phyloP scores from a whole-genome alignment of 2,797 vertebrate genomes.

The Glyptemys insculpta region DNA sequence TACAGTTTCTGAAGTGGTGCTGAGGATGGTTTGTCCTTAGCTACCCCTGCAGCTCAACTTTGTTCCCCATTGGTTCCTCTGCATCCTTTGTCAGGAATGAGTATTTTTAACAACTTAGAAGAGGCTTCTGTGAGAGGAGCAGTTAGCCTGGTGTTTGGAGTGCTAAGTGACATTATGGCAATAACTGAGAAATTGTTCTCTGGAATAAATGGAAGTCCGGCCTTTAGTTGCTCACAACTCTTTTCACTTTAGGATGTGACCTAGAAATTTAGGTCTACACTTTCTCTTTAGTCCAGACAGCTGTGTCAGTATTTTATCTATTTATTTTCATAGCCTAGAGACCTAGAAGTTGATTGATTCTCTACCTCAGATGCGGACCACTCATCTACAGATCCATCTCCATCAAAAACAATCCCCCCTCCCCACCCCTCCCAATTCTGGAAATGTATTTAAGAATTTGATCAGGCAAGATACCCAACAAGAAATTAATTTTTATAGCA shows the following conservation, averaged over 20 bases:
- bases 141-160: background rate
- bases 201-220: conserved; percentile 12
- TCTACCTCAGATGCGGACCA: background rate
- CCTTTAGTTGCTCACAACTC: background rate
- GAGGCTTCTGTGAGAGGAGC: background rate
- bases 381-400: background rate
- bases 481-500: background rate
- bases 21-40: background rate
- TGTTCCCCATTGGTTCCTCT: background rate
- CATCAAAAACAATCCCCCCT: background rate
- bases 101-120: background rate
- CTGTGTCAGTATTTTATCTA: background rate
- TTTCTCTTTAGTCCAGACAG: background rate
- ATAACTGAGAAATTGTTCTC: conserved; percentile 25
- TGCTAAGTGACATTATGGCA: background rate
- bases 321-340: background rate
- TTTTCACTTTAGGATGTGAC: background rate
- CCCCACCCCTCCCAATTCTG: background rate
- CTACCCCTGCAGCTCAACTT: background rate
- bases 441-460: background rate
- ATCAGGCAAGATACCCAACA: background rate
- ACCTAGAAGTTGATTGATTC: background rate
- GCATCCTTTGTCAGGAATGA: background rate
- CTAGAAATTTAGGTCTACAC: background rate
- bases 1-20: background rate